Evolutionary conservation across 2,888 invertebrate species (phyloP).

Genomic region (Cylloceria caligata): DNA sequence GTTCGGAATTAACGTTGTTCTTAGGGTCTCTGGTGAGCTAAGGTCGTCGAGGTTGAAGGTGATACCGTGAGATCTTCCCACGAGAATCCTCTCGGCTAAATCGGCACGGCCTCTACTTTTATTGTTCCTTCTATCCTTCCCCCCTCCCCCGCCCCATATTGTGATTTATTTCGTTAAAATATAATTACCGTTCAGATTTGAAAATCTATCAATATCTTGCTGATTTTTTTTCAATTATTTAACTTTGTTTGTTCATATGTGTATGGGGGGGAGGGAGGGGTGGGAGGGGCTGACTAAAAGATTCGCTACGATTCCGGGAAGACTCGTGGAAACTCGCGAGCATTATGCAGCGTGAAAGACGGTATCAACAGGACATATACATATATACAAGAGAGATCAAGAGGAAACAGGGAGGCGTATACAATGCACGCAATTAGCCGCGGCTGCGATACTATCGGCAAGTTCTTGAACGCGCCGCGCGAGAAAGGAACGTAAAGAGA

Average conservation of each 20-base stretch:
- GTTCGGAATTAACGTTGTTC: constrained; percentile 63
- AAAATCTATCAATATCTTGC: background rate
- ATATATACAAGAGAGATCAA: constrained; percentile 16
- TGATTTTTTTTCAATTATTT: too few species aligned
- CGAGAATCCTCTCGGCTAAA: constrained; percentile 70
- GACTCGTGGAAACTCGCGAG: constrained; percentile 33
- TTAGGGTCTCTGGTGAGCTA: constrained; percentile 59
- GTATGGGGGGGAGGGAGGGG: too few species aligned
- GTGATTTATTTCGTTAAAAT: constrained; percentile 43
- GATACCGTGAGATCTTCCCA: constrained; percentile 81
- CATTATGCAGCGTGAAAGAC: constrained; percentile 26
- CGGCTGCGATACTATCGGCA: constrained; percentile 65
- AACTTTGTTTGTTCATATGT: too few species aligned
- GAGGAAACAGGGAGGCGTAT: constrained; percentile 53
- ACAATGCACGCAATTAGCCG: constrained; percentile 76
- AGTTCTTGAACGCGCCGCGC: constrained; percentile 51
- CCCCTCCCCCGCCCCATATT: too few species aligned
- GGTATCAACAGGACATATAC: background rate
- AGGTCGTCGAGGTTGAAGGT: constrained; percentile 77
- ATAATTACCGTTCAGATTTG: background rate
- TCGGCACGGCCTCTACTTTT: constrained; percentile 60
- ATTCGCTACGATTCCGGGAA: constrained; percentile 51
- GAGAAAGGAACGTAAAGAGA: constrained; percentile 18
- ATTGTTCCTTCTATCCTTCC: constrained; percentile 46
- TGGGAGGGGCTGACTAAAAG: constrained; percentile 34